Percentiles rank a stretch among this genome's conserved stretches.
Conservation (phyloP, 2,797 vertebrate genomes). For the Sebastes ruberrimus region DNA sequence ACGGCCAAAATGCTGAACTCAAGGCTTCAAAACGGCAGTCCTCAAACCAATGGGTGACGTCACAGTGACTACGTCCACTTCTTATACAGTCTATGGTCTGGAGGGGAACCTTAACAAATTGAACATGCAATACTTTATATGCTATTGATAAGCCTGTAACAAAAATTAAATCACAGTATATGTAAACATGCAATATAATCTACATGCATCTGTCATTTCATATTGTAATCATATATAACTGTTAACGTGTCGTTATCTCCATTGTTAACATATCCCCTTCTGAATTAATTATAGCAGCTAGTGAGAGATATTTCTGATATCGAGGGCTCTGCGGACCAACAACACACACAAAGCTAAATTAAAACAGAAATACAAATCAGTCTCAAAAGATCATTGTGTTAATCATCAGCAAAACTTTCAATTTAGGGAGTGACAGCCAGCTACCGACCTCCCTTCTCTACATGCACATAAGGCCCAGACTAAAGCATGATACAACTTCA, state of each 20-base stretch:
- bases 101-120: neutral
- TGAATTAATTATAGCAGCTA: neutral
- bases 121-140: neutral
- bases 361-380: neutral
- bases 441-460: neutral
- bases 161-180: neutral
- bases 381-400: neutral
- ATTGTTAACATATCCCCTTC: neutral
- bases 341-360: neutral
- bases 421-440: neutral
- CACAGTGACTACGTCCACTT: no score
- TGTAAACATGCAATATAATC: neutral
- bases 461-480: neutral
- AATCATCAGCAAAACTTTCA: constrained; percentile 5
- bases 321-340: neutral
- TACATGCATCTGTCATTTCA: no score
- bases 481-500: neutral
- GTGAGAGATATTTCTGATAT: neutral
- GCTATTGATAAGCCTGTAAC: neutral
- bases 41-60: no score
- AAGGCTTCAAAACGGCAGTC: no score
- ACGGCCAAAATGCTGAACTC: no score
- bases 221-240: no score
- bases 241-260: neutral
- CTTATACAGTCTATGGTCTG: neutral